Evolutionary conservation across 2,113 vertebrate genomes (phyloP), one percentile per base, ranked within the genome.

Genomic region (Emberiza fucata): DNA sequence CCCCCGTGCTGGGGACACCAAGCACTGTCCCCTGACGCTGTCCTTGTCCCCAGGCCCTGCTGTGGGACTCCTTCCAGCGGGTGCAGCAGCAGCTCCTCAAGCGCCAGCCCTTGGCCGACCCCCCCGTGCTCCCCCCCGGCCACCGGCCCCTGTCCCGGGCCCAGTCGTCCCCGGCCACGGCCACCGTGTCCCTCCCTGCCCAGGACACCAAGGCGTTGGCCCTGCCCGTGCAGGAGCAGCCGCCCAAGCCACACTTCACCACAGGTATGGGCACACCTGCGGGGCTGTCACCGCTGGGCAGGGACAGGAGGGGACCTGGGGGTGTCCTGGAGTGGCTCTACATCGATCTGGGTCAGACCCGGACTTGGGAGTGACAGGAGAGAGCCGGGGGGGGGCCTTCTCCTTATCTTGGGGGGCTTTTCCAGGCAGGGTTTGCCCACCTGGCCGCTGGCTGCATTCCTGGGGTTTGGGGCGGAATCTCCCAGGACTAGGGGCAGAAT

Each of bases 51-150:
- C 85, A 99, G 99, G 98, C 98, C 0, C 96, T 99, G 21, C 97
- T 99, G 14, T 99, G 99, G 99, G 99, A 99, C 31, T 98, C 98
- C 81, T 98, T 98, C 95, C 98, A 98, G 94, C 98, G 98, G 5
- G 91, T 97, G 79, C 98, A 97, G 79, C 97, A 97, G 68, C 96
- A 96, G 77, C 94, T 97, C 29, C 97, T 98, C 29, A 96, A 98
- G 88, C 86, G 97, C 20, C 96, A 96, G 61, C 85, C 97, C 50
- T 81, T 97, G 39, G 71, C 98, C 7, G 98, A 99, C 71, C 39
- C 97, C 1, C 14, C 97, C 93, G 92, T 97, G 72, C 90, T 98
- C 12, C 91, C 98, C 90, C 83, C 98, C 53, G n/a, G 98, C 48
- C 97, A 97, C 94, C 98, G 98, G 10, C 98, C 98, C 10, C 97